Evolutionary conservation across 2,888 invertebrate genomes (phyloP), one percentile per base, ranked within the genome.

Genomic region (Ptilodon capucinus): DNA sequence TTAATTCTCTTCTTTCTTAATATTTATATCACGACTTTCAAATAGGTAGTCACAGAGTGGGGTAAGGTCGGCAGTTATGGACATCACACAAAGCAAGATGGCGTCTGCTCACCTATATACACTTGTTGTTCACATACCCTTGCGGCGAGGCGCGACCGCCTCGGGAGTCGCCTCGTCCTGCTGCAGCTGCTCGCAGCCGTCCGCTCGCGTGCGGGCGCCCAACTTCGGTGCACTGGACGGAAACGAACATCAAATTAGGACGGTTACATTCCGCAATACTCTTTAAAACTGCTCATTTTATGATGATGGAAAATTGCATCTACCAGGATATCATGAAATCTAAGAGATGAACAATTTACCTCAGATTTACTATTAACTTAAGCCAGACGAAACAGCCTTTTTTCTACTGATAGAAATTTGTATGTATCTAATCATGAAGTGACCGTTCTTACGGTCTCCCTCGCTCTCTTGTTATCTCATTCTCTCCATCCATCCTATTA

Each of bases 151-250:
- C 55, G 57, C 38, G 39, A 43, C 45, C 54, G 44, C 64, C 43
- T 61, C 68, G 50, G 58, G 55, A 39, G 60, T 46, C 40, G 60
- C 52, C 35, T 60, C 50, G 42, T 83, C 86, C 1, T 68, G 74
- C 0, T 60, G 58, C 1, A 49, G 51, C 1, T 66, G 17, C 32
- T 91, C 91, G 63, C 90, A 90, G 41, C 91, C 90, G 47, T 91
- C 91, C 0, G 91, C 90, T 1, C 84, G 67, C 3, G 90, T 91
- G 1, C 90, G 73, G 1, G 86, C 78, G 19, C 88, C 91, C 4
- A 90, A 68, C 39, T 80, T 79, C 7, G 86, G 84, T 2, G 84
- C 68, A 50, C 88, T 87, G 21, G 13, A 1, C 8, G 2, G n/a
- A 28, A n/a, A 28, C n/a, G 28, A 28, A n/a, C 28, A 23, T 11